Percentiles rank a stretch among this genome's conserved stretches.
Evolutionary conservation across 2,113 vertebrate genomes (phyloP).

Genomic region (Psammodynastes pulverulentus): DNA sequence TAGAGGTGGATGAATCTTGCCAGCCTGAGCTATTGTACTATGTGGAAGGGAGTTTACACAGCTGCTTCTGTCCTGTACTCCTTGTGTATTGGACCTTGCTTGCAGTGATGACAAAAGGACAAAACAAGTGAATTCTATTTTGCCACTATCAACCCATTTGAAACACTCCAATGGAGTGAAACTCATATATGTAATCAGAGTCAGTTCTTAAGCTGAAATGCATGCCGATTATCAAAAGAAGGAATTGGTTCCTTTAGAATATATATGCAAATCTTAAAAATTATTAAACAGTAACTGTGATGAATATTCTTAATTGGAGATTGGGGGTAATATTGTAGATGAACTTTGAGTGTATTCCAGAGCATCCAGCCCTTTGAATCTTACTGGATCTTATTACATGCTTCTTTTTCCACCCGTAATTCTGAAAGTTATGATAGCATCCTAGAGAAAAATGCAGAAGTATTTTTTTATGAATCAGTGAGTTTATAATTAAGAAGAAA

Average conservation of each 20-base stretch:
- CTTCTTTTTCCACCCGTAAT: neutral
- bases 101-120: neutral
- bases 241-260: neutral
- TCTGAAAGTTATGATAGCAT: neutral
- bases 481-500: neutral
- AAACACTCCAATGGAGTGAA: neutral
- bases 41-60: neutral
- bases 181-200: neutral
- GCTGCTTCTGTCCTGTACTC: neutral
- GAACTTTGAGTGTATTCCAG: neutral
- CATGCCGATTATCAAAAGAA: neutral
- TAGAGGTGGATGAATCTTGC: neutral
- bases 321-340: neutral
- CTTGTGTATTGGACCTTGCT: neutral
- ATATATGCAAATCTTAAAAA: neutral
- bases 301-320: neutral
- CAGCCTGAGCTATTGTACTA: neutral
- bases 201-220: neutral
- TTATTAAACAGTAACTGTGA: neutral
- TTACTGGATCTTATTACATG: neutral
- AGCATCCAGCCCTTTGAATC: neutral
- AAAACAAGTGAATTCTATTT: neutral
- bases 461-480: neutral
- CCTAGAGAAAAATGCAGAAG: neutral
- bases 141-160: neutral